A percentile compares a stretch with the other conserved stretches of the same genome.
These are phyloP conservation scores for Junonia oenone DNA, from an alignment of 2,888 invertebrate genomes.

Conservation along the genomic window DNA sequence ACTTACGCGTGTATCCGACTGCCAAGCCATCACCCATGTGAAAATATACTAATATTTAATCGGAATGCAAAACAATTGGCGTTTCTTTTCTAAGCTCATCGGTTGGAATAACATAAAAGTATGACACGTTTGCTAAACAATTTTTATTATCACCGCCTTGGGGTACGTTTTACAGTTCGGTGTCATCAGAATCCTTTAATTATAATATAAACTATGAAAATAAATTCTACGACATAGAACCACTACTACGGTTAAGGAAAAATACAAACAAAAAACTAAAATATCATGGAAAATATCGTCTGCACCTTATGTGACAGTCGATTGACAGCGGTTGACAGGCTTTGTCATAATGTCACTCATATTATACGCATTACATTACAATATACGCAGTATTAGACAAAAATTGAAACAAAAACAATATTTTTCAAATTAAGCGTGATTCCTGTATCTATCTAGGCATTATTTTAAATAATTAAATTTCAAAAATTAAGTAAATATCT, in stretches of 20 bases:
- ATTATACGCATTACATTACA: conserved; percentile 56
- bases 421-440: too few relatives aligned
- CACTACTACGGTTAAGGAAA: conserved; percentile 57
- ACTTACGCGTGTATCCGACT: conserved; percentile 77
- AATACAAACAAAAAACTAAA: conserved; percentile 73
- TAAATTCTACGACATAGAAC: conserved; percentile 58
- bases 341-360: conserved; percentile 36
- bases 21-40: conserved; percentile 80
- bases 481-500: too few relatives aligned
- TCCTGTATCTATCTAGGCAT: too few relatives aligned
- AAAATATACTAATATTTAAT: conserved; percentile 66
- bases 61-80: conserved; percentile 63
- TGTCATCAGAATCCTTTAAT: conserved; percentile 51
- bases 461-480: too few relatives aligned
- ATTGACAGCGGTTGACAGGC: conserved; percentile 43
- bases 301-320: conserved; percentile 40
- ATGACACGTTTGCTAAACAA: conserved; percentile 69
- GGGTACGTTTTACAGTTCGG: conserved; percentile 43
- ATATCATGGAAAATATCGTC: conserved; percentile 59
- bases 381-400: conserved; percentile 36
- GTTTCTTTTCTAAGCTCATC: conserved; percentile 65
- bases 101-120: conserved; percentile 64
- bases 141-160: conserved; percentile 48
- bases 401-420: too few relatives aligned
- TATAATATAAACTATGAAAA: conserved; percentile 47